Base-by-base conservation (phyloP, 53 echinoderm and acorn worm species). In the Pentamera pediparva region DNA sequence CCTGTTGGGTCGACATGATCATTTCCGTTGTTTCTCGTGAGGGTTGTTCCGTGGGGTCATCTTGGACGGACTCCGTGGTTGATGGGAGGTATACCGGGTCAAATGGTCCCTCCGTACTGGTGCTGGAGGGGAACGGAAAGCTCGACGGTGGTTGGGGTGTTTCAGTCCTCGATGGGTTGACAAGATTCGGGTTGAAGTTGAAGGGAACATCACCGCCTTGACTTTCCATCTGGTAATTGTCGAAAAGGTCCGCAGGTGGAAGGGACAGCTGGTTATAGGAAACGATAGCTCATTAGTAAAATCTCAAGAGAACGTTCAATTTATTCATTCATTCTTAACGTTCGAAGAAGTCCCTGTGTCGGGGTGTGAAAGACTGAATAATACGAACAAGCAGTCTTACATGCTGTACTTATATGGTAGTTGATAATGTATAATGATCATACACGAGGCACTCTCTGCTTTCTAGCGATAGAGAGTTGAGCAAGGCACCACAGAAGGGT, bases 261-360 rank as follows among this genome's bases (percentile, higher is more conserved):
- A 67, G 21, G 6, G 67, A 47, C 2, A 67, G 67, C 67, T 67
- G 67, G 25, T 67, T 5, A 26, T 9, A 67, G 32, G 32, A 61
- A 20, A 13, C 6, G 12, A 10, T 32, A 32, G 34, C 11, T 45
- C 47, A 45, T 15, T 45, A n/a, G n/a, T 15, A 45, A n/a, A 45
- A 45, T 1, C 12, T 15, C 47, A 15, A 45, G 47, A 45, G 0
- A 45, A n/a, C 47, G n/a, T n/a, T 45, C 13, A 12, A 45, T 12
- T 45, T n/a, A 45, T 45, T 45, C 1, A 12, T 15, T 12, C 12
- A n/a, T 15, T 45, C n/a, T 45, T 12, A 45, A 45, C n/a, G 47
- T 12, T 45, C 47, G n/a, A 45, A 15, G 47, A 45, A 45, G 47
- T 41, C 43, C 9, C 9, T 9, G 43, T 45, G 47, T 45, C 13